Evolutionary conservation across 2,888 invertebrate species (phyloP).

Genomic region (Pterobdella sp.): DNA sequence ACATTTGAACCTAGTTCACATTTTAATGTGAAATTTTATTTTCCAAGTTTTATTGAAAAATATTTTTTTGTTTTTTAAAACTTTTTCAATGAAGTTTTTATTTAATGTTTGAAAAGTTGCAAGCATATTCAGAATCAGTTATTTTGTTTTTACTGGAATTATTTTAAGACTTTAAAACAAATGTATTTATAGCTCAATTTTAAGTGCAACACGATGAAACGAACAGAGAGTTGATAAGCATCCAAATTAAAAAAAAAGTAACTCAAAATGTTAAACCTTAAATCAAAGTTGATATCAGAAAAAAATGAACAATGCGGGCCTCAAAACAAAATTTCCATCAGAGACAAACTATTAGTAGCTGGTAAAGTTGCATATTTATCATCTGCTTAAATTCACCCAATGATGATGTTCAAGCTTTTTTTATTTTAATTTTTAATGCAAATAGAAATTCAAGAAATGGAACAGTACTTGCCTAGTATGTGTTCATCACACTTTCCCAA

Average conservation of each 20-base stretch:
- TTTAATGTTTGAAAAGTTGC: no score
- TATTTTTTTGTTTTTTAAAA: no score
- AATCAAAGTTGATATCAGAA: constrained; percentile 33
- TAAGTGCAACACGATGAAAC: no score
- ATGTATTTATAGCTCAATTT: no score
- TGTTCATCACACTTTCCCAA: constrained; percentile 73
- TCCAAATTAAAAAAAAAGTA: not conserved
- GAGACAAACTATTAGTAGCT: constrained; percentile 71
- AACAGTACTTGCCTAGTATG: constrained; percentile 70
- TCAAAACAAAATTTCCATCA: constrained; percentile 33
- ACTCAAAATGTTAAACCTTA: constrained; percentile 35
- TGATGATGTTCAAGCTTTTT: not conserved
- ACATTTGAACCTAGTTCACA: no score
- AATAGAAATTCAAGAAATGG: constrained; percentile 68
- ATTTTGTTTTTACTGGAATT: no score
- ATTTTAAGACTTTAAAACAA: no score
- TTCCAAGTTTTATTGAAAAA: no score
- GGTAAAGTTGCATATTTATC: constrained; percentile 56
- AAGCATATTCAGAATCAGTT: no score
- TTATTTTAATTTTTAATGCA: not conserved
- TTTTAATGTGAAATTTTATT: no score
- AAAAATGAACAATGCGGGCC: constrained; percentile 28
- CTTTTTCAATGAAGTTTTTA: no score
- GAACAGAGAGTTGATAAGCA: no score
- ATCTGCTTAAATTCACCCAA: not conserved